These are phyloP conservation scores for Drosophila triauraria DNA, from an alignment of 1,140 invertebrate species.

Conservation along the genomic window DNA sequence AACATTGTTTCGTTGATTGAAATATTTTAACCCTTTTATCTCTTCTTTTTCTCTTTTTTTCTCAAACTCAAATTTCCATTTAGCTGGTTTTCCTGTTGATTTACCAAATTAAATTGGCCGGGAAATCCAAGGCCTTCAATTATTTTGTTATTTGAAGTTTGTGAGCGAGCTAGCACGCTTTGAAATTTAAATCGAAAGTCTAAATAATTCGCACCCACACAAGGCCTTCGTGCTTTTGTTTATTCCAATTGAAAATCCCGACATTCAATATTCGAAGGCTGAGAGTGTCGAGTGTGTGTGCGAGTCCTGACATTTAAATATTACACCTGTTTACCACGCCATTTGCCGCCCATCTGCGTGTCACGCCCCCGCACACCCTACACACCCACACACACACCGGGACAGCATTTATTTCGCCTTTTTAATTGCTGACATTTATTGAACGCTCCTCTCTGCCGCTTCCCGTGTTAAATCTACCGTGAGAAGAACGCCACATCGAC, in stretches of 20 bases:
- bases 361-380: conserved; percentile 22
- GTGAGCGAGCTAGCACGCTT: neutral
- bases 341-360: conserved; percentile 29
- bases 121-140: conserved; percentile 1
- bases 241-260: neutral
- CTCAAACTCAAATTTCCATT: neutral
- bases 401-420: conserved; percentile 71
- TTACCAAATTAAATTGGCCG: neutral
- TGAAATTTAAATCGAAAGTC: conserved; percentile 12
- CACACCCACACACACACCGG: conserved; percentile 23
- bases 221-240: neutral
- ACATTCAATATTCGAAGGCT: conserved; percentile 18
- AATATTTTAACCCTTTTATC: too few relatives aligned
- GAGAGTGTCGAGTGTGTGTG: neutral
- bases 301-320: conserved; percentile 38
- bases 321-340: conserved; percentile 38
- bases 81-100: neutral
- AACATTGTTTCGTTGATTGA: too few relatives aligned
- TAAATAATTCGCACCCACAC: neutral
- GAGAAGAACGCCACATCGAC: conserved; percentile 32
- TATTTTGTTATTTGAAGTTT: conserved; percentile 2
- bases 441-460: conserved; percentile 46
- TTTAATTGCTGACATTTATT: conserved; percentile 83
- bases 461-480: conserved; percentile 75
- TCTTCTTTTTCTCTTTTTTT: neutral